Evolutionary conservation across 1,140 invertebrate species (phyloP), one percentile per base, ranked within the genome.

Genomic region (Drosophila bocki): DNA sequence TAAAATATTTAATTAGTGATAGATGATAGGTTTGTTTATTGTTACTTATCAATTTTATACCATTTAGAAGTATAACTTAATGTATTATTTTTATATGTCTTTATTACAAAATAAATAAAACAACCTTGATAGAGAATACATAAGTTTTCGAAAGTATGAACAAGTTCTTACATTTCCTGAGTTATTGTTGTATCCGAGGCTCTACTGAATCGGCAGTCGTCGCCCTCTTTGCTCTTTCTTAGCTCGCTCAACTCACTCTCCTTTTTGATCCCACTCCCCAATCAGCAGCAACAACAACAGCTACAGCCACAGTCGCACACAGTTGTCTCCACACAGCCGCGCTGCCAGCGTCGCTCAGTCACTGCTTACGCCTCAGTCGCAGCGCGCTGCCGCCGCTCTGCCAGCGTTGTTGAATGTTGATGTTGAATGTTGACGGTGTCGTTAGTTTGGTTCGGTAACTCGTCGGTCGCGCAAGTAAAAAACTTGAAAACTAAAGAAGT

Each of bases 381-480:
- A 45, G 69, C 42, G 41, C 56, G 15, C 41, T 61, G 75, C 75
- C 61, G 44, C 45, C 35, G 75, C 80, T 79, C 84, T 74, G 88
- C 81, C 88, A 37, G 62, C 35, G 45, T 26, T 41, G 67, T 81
- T 82, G 78, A 71, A 74, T 59, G 82, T 72, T 77, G 63, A 70
- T 70, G 67, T 80, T 76, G 71, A 69, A 75, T 77, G 76, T 64
- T 71, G 82, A 67, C 84, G 74, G 81, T 84, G 80, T 75, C 83
- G 84, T 87, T 91, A 92, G 91, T 91, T 92, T 91, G 79, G 90
- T 91, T 92, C 91, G 91, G 91, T 82, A 91, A 92, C 91, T 92
- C 90, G 90, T 91, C 83, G 87, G 90, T 87, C 82, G 87, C 84
- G 77, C 82, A 91, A 87, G 83, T 80, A 82, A 64, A 63, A 76